phyloP scores from a whole-genome alignment of 2,888 invertebrate genomes.

The Bombylius major region DNA sequence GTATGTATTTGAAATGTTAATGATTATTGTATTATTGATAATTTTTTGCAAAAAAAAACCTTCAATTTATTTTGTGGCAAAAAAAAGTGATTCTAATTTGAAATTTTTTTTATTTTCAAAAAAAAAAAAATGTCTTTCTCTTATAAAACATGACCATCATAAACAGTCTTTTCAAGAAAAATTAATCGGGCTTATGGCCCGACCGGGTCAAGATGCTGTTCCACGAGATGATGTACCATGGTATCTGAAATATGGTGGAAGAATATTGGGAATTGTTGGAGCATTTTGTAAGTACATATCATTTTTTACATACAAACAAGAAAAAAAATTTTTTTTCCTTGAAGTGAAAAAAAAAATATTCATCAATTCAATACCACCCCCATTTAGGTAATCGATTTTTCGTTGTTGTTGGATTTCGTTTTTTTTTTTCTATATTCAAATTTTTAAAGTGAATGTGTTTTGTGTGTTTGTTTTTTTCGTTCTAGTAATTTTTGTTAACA shows the following conservation, averaged over 20 bases:
- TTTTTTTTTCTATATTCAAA: too few relatives aligned
- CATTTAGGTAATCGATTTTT: conserved; percentile 16
- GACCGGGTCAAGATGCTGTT: conserved; percentile 61
- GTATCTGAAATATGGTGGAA: conserved; percentile 80
- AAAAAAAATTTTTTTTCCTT: too few relatives aligned
- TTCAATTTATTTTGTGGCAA: not conserved
- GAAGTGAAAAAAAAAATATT: not conserved
- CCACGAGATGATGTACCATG: conserved; percentile 74
- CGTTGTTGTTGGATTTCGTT: conserved; percentile 9
- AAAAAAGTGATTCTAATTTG: not conserved
- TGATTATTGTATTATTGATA: too few relatives aligned
- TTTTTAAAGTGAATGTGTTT: too few relatives aligned
- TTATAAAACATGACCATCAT: not conserved
- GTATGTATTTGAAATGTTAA: not conserved
- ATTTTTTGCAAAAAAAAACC: not conserved
- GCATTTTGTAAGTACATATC: conserved; percentile 57
- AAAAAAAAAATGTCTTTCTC: too few relatives aligned
- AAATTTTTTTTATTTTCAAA: too few relatives aligned
- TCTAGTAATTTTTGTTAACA: not conserved
- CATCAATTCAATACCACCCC: not conserved
- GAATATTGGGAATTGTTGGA: conserved; percentile 71
- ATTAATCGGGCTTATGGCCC: conserved; percentile 63
- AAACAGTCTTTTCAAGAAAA: conserved; percentile 64
- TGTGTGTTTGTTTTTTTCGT: conserved; percentile 9
- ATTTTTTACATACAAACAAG: not conserved